Percentiles rank a stretch among this genome's conserved stretches.
Evolutionary conservation across 2,113 vertebrate species (phyloP).

Genomic region (Equus przewalskii): DNA sequence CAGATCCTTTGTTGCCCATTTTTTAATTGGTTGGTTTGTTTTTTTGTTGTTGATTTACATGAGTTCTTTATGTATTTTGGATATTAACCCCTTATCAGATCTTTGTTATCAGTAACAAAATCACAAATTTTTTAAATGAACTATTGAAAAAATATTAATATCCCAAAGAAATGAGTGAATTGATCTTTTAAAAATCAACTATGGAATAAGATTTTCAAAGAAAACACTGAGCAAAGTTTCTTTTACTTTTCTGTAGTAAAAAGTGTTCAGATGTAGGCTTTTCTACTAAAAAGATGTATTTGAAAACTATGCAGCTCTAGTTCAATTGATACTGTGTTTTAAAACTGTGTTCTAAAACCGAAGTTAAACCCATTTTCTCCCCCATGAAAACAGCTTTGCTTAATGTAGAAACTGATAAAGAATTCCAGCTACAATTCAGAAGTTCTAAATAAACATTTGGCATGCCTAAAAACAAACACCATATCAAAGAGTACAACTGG

Average conservation of each 20-base stretch:
- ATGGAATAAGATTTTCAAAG: background rate
- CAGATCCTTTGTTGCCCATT: too few relatives aligned
- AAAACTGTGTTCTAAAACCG: background rate
- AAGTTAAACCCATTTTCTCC: background rate
- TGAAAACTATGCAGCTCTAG: conserved; percentile 33
- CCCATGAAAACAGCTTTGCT: conserved; percentile 14
- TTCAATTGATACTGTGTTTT: background rate
- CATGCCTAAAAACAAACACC: background rate
- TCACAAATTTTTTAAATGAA: background rate
- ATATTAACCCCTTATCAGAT: too few relatives aligned
- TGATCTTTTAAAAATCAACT: conserved; percentile 31
- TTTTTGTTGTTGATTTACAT: too few relatives aligned
- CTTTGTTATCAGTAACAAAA: background rate
- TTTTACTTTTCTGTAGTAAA: background rate
- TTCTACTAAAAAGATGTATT: background rate
- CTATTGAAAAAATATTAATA: conserved; percentile 14
- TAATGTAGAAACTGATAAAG: conserved; percentile 25
- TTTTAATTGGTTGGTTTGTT: too few relatives aligned
- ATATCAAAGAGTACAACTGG: background rate
- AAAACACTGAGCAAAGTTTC: background rate
- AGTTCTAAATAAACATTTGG: background rate
- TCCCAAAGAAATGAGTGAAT: background rate
- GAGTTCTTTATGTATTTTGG: too few relatives aligned
- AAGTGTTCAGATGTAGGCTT: background rate
- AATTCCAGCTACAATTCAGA: background rate